Evolutionary conservation across 2,113 vertebrate genomes (phyloP).

Genomic region (Aplodontia rufa): DNA sequence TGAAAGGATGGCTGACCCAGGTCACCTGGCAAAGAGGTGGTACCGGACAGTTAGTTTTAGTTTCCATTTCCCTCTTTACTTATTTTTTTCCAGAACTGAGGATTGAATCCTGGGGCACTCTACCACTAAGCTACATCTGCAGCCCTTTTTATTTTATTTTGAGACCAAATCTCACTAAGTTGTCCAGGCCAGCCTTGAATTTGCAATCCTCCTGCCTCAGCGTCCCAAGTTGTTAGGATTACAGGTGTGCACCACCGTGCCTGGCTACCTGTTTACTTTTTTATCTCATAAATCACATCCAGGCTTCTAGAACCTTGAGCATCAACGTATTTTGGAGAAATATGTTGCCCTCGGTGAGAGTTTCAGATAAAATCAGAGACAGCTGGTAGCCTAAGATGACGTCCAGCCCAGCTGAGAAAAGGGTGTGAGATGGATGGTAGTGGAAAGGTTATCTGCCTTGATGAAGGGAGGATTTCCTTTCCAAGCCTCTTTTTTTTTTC

Average conservation of each 20-base stretch:
- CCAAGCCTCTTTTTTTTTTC: too few species aligned
- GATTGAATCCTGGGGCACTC: too few species aligned
- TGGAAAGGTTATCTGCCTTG: not conserved
- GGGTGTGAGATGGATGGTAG: not conserved
- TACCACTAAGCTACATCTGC: too few species aligned
- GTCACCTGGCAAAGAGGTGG: not conserved
- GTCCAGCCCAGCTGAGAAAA: not conserved
- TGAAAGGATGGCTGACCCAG: not conserved
- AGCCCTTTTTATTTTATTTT: too few species aligned
- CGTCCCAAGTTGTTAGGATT: too few species aligned
- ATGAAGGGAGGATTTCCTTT: too few species aligned
- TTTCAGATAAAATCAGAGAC: not conserved
- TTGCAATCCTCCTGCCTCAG: too few species aligned
- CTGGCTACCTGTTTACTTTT: not conserved
- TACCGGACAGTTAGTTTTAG: not conserved
- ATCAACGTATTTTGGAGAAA: not conserved
- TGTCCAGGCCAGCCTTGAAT: too few species aligned
- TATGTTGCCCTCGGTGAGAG: not conserved
- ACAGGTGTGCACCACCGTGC: too few species aligned
- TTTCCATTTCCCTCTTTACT: not conserved
- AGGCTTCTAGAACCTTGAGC: accelerated
- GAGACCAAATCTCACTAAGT: too few species aligned
- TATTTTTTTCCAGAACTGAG: too few species aligned
- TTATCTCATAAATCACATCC: not conserved
- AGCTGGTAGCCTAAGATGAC: not conserved